Evolutionary conservation across 2,113 vertebrate genomes (phyloP).

Genomic region (Oreochromis aureus): DNA sequence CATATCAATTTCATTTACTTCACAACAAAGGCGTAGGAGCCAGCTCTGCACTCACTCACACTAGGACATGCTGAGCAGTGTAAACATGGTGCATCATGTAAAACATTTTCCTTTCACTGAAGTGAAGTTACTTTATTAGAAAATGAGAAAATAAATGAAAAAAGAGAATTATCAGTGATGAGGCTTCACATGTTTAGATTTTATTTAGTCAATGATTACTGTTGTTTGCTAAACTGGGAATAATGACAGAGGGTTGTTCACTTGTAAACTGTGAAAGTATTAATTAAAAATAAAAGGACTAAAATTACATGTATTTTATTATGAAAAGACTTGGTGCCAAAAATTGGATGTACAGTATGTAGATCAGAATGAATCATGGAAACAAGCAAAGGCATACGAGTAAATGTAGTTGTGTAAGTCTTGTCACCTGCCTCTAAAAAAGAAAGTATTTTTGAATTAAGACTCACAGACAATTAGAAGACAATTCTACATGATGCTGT

Average conservation of each 20-base stretch:
- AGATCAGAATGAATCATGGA: not conserved
- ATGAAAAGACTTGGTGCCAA: not conserved
- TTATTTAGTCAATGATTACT: not conserved
- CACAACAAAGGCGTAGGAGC: not conserved
- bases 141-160: not conserved
- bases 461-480: not conserved
- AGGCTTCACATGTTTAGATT: not conserved
- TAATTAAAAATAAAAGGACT: not conserved
- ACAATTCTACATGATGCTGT: constrained; percentile 10
- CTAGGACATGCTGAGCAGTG: not conserved
- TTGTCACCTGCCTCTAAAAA: not conserved
- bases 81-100: not conserved
- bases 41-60: not conserved
- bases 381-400: rapidly evolving
- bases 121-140: not conserved
- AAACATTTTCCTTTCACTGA: not conserved
- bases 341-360: rapidly evolving
- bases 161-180: not conserved
- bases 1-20: constrained; percentile 1
- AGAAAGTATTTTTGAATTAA: not conserved
- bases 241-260: not conserved
- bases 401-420: not conserved
- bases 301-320: not conserved
- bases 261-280: not conserved
- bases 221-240: not conserved